A percentile compares a stretch with the other conserved stretches of the same genome.
Conservation (phyloP, 1,140 invertebrate species). For the Halesus radiatus region DNA sequence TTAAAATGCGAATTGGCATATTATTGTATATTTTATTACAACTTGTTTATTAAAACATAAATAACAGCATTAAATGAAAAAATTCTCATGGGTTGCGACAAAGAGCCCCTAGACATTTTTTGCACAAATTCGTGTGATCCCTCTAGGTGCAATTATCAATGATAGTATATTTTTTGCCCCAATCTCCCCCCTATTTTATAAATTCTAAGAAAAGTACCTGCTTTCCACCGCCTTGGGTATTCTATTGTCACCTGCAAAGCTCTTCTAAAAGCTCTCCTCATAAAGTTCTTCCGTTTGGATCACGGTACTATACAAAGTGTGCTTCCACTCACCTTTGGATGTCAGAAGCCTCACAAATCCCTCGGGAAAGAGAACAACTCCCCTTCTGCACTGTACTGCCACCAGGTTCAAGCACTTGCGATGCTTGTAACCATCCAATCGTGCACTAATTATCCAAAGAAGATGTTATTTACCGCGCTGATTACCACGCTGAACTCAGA, state of each 20-base stretch:
- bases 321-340: conserved; percentile 42
- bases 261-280: background rate
- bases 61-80: no score
- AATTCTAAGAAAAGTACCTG: background rate
- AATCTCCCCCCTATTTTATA: background rate
- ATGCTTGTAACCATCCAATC: background rate
- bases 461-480: conserved; percentile 32
- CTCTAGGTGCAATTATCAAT: no score
- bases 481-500: conserved; percentile 27
- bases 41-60: background rate
- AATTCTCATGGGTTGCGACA: no score
- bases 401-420: conserved; percentile 22
- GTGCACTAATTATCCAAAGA: conserved; percentile 31
- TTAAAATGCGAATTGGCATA: background rate
- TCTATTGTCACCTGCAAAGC: no score
- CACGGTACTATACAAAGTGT: background rate
- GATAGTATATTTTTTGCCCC: background rate
- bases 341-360: conserved; percentile 36
- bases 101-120: no score
- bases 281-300: background rate
- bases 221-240: no score
- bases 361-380: conserved; percentile 7
- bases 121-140: no score
- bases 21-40: background rate
- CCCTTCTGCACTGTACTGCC: conserved; percentile 14